Conservation (phyloP, 2,797 vertebrate genomes). For the Pachyuromys duprasi region DNA sequence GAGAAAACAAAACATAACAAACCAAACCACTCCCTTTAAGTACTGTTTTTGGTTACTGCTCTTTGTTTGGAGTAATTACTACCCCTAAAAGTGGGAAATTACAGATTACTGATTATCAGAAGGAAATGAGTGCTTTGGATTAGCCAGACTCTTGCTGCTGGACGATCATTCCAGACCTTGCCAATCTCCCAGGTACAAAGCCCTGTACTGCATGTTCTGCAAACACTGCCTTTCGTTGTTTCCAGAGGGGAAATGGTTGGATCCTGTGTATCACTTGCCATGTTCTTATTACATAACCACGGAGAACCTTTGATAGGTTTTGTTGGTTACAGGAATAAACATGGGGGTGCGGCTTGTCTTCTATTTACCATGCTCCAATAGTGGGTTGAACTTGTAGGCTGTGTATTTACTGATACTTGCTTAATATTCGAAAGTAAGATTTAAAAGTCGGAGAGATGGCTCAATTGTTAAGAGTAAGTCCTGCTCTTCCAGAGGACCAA, state of each 20-base stretch:
- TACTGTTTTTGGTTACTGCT: constrained; percentile 55
- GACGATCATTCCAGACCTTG: background rate
- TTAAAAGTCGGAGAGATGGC: background rate
- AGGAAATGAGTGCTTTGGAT: constrained; percentile 56
- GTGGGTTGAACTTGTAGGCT: too few relatives aligned
- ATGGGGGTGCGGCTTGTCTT: background rate
- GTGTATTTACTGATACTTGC: background rate
- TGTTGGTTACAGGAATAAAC: background rate
- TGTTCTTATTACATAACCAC: background rate
- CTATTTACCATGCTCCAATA: background rate
- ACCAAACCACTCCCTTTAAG: constrained; percentile 29
- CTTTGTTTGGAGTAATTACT: constrained; percentile 64
- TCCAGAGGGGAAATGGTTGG: constrained; percentile 41
- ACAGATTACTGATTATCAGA: constrained; percentile 46
- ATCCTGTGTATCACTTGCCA: background rate
- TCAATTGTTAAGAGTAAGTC: background rate
- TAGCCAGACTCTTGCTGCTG: background rate
- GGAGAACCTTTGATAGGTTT: background rate
- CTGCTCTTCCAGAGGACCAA: background rate
- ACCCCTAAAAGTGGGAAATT: constrained; percentile 64
- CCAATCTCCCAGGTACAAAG: background rate
- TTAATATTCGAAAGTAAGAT: background rate
- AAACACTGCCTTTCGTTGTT: background rate
- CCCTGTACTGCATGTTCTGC: background rate
- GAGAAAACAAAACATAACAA: background rate